Base-by-base conservation (phyloP, 1,140 invertebrate species). In the Caenorhabditis tropicalis region DNA sequence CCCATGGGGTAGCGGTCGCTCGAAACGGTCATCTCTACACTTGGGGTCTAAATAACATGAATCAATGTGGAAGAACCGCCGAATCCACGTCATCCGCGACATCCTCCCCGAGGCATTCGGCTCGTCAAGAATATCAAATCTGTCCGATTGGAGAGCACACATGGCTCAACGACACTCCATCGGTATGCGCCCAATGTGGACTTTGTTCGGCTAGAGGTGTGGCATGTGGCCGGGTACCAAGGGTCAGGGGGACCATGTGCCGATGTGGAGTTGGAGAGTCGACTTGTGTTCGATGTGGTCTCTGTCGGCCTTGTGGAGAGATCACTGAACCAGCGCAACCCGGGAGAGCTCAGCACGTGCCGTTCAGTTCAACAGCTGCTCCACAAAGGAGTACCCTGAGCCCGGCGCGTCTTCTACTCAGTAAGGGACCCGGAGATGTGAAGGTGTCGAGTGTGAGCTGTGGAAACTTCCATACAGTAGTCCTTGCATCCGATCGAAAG, bases 21-120 rank as follows among this genome's bases (percentile, higher is more conserved):
- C 95, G 94, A 87, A 95, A 96, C 91, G 97, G 97, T 0, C 94
- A 95, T 87, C 94, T 98, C 0, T 98, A 95, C 91, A 97, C 96
- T 0, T 98, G 98, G 92, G 97, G 97, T 0, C 95, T 98, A 81
- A 99, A 99, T 91, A 98, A 98, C 91, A 96, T 97, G 91, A 96
- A 96, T 12, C 97, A 99, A 90, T 99, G 97, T 93, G 97, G 97
- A 39, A 92, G 97, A 89, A 95, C 89, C 29, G 79, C 89, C 29
- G 79, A 81, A 53, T 53, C 79, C 5, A 53, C 82, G 15, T 83
- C 82, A 21, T 7, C 43, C 6, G 48, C 56, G 19, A 33, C 82
- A 21, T 85, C 84, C n/a, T n/a, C n/a, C 7, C 84, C 84, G 12
- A 65, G 84, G 46, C 58, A 82, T 10, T 36, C 27, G 27, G n/a